Conservation (phyloP, 2,888 invertebrate species). For the Hydrotaea diabolus region DNA sequence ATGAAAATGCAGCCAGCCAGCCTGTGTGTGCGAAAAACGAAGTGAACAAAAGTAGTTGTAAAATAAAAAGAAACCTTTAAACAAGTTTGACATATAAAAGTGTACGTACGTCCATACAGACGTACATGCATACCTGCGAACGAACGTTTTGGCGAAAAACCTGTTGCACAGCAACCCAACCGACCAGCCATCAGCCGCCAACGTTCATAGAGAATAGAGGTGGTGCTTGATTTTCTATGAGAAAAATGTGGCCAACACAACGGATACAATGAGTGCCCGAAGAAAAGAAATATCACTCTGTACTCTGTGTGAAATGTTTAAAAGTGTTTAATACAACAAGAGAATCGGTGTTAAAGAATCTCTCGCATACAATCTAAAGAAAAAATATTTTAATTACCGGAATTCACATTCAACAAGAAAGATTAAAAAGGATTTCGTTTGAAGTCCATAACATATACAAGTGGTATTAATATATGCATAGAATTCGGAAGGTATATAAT, state of each 20-base stretch:
- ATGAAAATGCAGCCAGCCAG: slow-evolving; percentile 27
- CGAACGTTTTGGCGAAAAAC: slow-evolving; percentile 60
- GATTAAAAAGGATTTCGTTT: not conserved
- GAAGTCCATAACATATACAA: not conserved
- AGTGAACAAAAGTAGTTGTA: slow-evolving; percentile 55
- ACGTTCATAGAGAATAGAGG: not conserved
- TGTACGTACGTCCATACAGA: slow-evolving; percentile 16
- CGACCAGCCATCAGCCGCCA: not conserved
- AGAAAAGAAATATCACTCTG: not conserved
- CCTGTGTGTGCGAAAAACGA: slow-evolving; percentile 45
- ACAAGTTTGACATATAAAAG: slow-evolving; percentile 65
- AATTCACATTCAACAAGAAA: not conserved
- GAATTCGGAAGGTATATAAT: too few relatives aligned
- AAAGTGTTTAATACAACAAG: not conserved
- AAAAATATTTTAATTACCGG: not conserved
- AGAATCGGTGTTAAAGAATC: not conserved
- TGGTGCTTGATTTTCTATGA: slow-evolving; percentile 6
- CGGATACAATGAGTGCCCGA: not conserved
- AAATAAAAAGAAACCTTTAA: slow-evolving; percentile 54
- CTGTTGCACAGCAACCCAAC: slow-evolving; percentile 56
- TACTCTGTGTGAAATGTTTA: slow-evolving; percentile 3
- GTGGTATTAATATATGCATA: not conserved
- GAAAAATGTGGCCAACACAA: slow-evolving; percentile 14
- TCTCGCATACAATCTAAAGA: not conserved
- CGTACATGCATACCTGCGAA: slow-evolving; percentile 6